Percentiles rank a stretch among this genome's conserved stretches.
Conservation (phyloP, 2,888 invertebrate genomes). For the Erebia aethiops region DNA sequence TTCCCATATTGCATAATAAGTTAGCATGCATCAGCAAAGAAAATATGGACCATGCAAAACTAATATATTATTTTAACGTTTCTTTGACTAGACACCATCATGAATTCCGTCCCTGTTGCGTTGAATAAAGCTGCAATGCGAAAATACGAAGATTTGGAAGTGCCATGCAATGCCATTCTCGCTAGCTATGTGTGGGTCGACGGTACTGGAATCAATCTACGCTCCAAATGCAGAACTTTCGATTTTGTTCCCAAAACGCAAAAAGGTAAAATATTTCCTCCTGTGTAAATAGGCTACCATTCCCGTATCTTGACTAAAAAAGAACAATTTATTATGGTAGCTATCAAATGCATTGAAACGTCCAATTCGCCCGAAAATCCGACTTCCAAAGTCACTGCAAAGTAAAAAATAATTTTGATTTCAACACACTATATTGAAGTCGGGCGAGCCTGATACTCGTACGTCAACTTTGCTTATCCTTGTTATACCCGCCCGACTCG, state of each 20-base stretch:
- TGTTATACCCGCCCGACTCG: too few species aligned
- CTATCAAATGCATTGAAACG: neutral
- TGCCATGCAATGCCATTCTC: constrained; percentile 83
- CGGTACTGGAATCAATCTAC: constrained; percentile 86
- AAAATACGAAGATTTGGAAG: constrained; percentile 83
- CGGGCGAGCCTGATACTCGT: too few species aligned
- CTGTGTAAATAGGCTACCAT: neutral
- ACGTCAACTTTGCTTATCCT: too few species aligned
- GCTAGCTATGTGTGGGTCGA: constrained; percentile 91
- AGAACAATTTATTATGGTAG: neutral
- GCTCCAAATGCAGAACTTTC: constrained; percentile 87
- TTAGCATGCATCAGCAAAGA: neutral
- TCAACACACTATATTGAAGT: too few species aligned
- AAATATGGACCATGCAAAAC: neutral
- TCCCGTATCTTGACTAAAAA: neutral
- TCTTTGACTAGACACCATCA: constrained; percentile 43
- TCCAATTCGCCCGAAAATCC: neutral
- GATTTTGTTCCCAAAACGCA: constrained; percentile 84
- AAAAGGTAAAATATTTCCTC: constrained; percentile 58
- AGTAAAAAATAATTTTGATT: too few species aligned
- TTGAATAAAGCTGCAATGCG: constrained; percentile 78
- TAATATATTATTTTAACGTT: constrained; percentile 5
- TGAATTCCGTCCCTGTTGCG: constrained; percentile 67
- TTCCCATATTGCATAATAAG: too few species aligned
- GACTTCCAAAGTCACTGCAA: too few species aligned